Evolutionary conservation across 2,797 vertebrate species (phyloP), one percentile per base, ranked within the genome.

Genomic region (Phalanger gymnotis): DNA sequence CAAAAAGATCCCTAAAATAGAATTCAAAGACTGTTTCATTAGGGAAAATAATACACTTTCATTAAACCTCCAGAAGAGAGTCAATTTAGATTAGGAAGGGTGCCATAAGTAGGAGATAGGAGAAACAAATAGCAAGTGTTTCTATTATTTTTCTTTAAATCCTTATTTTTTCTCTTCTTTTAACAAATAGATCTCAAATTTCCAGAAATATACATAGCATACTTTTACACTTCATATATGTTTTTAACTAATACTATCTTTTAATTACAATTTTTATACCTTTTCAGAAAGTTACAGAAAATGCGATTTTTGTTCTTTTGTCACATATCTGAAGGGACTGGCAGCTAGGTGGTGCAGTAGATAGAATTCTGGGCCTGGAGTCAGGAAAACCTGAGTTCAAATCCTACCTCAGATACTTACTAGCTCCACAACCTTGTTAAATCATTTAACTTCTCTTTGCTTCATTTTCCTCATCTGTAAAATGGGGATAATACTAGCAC

Each of bases 111-210:
- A 90, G 52, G 53, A 90, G 54, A 61, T 53, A 57, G 19, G 47
- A 52, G 34, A 54, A 6, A 87, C 16, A 89, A 40, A 92, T 92
- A 92, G 73, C 55, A 47, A 47, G 11, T 81, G 34, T 92, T 73
- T 94, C 90, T 92, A 93, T 94, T 58, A 93, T 5, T 90, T 89
- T 61, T 92, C 92, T 34, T 81, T 81, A 81, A 53, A 54, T 30
- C 28, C 31, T 90, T 94, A 31, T 52, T 66, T 13, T 90, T 94
- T 54, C 92, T 94, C 93, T 95, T 57, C 40, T 95, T 96, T 92
- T 57, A 31, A 6, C 58, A 96, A 96, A 58, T 51, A 91, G 94
- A 53, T 91, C 81, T 90, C 91, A 94, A 1, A 94, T 53, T 93
- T 53, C 51, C 56, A 92, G 55, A 95, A 96, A 90, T 87, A 14